A percentile compares a stretch with the other conserved stretches of the same genome.
Evolutionary conservation across 2,113 vertebrate species (phyloP).

Genomic region (Corythornis vintsioides): DNA sequence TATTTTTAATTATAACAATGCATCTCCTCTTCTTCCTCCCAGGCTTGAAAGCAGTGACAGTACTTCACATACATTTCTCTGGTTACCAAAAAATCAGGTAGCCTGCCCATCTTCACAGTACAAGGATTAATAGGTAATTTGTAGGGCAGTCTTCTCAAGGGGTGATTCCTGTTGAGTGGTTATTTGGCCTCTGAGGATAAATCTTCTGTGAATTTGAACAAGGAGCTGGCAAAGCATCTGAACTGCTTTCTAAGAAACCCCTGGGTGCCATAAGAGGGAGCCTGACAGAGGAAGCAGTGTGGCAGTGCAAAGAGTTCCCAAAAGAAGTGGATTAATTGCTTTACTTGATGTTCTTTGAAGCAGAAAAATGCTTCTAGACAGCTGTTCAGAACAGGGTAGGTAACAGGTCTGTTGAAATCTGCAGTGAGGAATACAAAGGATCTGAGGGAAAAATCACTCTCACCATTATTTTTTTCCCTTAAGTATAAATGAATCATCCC

Average conservation of each 20-base stretch:
- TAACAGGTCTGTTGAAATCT: constrained; percentile 24
- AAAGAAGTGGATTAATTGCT: constrained; percentile 44
- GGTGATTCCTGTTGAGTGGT: not conserved
- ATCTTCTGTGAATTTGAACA: constrained; percentile 1
- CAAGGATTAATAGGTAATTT: not conserved
- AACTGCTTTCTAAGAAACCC: not conserved
- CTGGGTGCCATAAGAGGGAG: not conserved
- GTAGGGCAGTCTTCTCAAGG: not conserved
- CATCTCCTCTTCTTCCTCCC: not conserved
- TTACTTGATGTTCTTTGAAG: constrained; percentile 46
- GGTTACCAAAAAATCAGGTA: not conserved
- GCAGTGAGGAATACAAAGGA: not conserved
- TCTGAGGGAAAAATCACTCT: not conserved
- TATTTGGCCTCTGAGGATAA: not conserved
- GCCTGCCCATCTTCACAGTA: not conserved
- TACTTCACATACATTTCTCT: not conserved
- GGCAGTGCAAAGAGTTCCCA: not conserved
- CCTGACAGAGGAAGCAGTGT: not conserved
- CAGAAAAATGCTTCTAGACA: constrained; percentile 39
- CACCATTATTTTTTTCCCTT: constrained; percentile 12
- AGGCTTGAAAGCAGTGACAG: not conserved
- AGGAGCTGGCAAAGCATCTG: constrained; percentile 21
- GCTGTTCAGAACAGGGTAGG: not conserved
- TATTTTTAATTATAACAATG: not conserved
- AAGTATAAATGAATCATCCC: constrained; percentile 43